Percentiles rank a stretch among this genome's conserved stretches.
phyloP scores from a whole-genome alignment of 2,888 invertebrate species.

The Himalopsyche tibetana region DNA sequence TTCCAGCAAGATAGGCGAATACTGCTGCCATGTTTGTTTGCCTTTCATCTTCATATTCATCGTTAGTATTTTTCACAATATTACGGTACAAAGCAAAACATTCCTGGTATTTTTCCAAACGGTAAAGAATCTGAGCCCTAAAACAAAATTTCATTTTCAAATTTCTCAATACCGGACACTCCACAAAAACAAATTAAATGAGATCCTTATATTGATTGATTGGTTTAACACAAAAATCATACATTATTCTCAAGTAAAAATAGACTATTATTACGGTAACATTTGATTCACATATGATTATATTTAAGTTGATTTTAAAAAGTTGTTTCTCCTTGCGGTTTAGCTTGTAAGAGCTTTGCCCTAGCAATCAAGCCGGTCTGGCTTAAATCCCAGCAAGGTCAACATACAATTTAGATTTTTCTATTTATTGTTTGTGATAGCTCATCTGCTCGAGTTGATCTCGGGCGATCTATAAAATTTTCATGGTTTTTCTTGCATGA shows the following conservation, averaged over 20 bases:
- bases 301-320: no score
- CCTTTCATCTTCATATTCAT: conserved; percentile 97
- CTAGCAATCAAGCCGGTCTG: no score
- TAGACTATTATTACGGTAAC: background rate
- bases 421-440: no score
- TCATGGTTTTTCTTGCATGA: no score
- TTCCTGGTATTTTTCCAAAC: conserved; percentile 90
- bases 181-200: background rate
- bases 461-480: no score
- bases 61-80: conserved; percentile 92
- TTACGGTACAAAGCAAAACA: conserved; percentile 91
- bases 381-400: no score
- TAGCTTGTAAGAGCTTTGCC: no score
- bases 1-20: conserved; percentile 84
- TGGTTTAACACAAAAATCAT: conserved; percentile 26
- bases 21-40: conserved; percentile 96
- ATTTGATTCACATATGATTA: background rate
- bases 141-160: conserved; percentile 62
- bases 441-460: no score
- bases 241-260: background rate
- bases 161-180: conserved; percentile 7
- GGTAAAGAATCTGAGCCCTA: conserved; percentile 91
- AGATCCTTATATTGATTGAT: conserved; percentile 33
- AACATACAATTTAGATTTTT: no score
- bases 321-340: no score